Base-by-base conservation (phyloP, 2,888 invertebrate species). In the Teleogryllus oceanicus region DNA sequence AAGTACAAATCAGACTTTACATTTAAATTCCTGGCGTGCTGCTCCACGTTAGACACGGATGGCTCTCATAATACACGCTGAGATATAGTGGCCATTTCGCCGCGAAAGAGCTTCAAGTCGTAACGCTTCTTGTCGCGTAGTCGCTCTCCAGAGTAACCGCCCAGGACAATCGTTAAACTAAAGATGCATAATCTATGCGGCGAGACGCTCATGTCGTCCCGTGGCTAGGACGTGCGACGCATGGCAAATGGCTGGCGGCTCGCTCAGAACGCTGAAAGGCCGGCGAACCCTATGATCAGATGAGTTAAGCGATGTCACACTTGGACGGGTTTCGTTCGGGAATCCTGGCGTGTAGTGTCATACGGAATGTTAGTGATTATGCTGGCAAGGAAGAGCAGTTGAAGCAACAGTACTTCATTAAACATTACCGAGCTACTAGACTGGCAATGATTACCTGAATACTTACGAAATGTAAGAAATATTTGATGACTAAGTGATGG, bases 131-230 rank as follows among this genome's bases (percentile, higher is more conserved):
- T 62, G 13, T n/a, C 62, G n/a, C 62, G 62, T 62, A 62, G 16
- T 62, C 62, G 62, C 62, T 62, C n/a, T 18, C 62, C 62, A 11
- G 12, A 62, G 62, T 62, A 18, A 10, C 62, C 62, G 13, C 62
- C 16, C 62, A n/a, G n/a, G 62, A n/a, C 62, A 62, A 62, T 62
- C 62, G n/a, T 62, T 62, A 62, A 62, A 62, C 62, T 62, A 62
- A 62, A n/a, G 62, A 62, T n/a, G 62, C 62, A 62, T 62, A 62
- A 62, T 62, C 62, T 62, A 62, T 62, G 62, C 62, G n/a, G 16
- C 11, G 62, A 62, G 62, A 16, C 62, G 62, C 62, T 62, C 62
- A 62, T 62, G 62, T 62, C 62, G n/a, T 62, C 8, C 16, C 62
- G 62, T 62, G 62, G n/a, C 16, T 13, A 62, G 62, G 13, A 62